Conservation (phyloP, 1,140 invertebrate species). For the Popillia japonica region DNA sequence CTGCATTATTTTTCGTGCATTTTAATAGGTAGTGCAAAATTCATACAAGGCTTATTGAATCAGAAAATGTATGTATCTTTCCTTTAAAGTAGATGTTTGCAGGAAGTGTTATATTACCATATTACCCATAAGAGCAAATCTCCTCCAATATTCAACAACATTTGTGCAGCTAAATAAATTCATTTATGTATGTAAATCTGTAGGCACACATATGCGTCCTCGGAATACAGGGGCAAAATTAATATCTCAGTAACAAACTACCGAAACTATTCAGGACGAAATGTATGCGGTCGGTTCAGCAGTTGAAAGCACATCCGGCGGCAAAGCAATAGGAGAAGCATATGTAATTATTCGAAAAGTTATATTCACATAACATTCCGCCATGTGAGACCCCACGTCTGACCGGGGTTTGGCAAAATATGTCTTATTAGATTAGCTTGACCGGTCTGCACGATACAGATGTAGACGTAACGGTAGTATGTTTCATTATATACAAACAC, state of each 20-base stretch:
- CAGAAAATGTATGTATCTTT: no score
- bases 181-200: conserved; percentile 11
- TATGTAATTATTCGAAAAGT: conserved; percentile 12
- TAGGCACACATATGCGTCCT: neutral
- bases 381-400: neutral
- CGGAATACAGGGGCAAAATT: neutral
- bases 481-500: no score
- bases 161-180: neutral
- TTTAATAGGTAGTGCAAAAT: no score
- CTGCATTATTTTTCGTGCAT: no score
- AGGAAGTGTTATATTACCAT: no score
- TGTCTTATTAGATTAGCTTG: conserved; percentile 1
- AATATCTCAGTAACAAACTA: neutral
- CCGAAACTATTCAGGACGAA: neutral
- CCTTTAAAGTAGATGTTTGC: no score
- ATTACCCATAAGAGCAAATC: no score
- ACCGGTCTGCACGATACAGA: neutral
- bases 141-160: neutral
- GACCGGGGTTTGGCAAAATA: neutral
- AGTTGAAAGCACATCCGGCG: neutral
- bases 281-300: neutral
- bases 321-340: conserved; percentile 2
- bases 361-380: neutral
- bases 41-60: no score
- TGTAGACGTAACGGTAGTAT: no score